Base-by-base conservation (phyloP, 2,113 vertebrate species). In the Silurus meridionalis region DNA sequence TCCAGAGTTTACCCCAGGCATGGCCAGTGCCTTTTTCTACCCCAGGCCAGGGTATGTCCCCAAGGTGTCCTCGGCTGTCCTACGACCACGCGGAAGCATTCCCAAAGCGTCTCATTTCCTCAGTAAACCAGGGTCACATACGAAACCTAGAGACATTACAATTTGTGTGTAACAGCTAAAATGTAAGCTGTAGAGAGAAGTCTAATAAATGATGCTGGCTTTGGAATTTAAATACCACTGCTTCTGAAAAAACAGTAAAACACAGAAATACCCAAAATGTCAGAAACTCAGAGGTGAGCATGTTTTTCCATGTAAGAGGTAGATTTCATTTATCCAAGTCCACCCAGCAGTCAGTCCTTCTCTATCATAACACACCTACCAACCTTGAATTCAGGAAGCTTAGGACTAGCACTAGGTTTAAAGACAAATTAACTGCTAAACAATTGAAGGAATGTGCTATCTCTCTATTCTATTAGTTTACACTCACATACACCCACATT, bases 211-310 rank as follows among this genome's bases (percentile, higher is more conserved):
- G 66, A 25, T 23, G 25, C 79, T 60, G 23, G 5, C 57, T 7
- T 8, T 14, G 53, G 37, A 23, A n/a, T 37, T 75, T 74, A 58
- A 57, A 58, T 69, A 46, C n/a, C 46, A 67, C 60, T 37, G 37
- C 79, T 88, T 19, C 60, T 60, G 19, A 37, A 78, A 66, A 61
- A 50, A 75, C 66, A 69, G 28, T 17, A 21, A 87, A 88, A 86
- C 10, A 1, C 46, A 53, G 80, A 57, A 37, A 64, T 88, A 89
- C 88, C 25, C 74, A 82, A 92, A 93, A 94, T 93, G 91, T 91
- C 88, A 92, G 61, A 25, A 37, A 77, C 23, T 11, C 10, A 53
- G 8, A n/a, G 72, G 15, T 50, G 71, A 8, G 6, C 3, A 1
- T 0, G 19, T 74, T 74, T 52, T 67, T 67, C 37, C 23, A 25